These are phyloP conservation scores for Scomber scombrus DNA, from an alignment of 2,113 vertebrate genomes.

Conservation along the genomic window DNA sequence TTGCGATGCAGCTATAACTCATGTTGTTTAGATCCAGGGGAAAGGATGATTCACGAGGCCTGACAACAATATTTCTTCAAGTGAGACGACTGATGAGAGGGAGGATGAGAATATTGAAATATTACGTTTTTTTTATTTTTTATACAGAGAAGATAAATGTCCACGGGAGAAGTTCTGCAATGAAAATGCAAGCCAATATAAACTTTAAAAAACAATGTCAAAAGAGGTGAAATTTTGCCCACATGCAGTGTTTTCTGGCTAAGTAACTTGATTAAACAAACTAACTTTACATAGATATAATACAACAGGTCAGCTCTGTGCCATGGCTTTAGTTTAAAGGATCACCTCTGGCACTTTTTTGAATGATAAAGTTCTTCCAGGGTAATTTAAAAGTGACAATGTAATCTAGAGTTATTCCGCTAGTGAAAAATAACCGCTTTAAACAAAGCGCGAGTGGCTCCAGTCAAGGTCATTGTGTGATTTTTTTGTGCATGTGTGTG, in stretches of 20 bases:
- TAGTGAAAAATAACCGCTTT: constrained; percentile 47
- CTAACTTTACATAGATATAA: constrained; percentile 26
- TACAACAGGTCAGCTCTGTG: constrained; percentile 44
- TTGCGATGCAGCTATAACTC: constrained; percentile 12
- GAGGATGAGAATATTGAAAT: background rate
- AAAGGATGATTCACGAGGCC: constrained; percentile 42
- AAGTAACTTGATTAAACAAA: constrained; percentile 57
- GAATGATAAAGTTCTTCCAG: constrained; percentile 60
- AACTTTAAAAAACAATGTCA: background rate
- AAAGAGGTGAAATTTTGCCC: constrained; percentile 19
- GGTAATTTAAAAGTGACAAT: constrained; percentile 71
- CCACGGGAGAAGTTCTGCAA: background rate
- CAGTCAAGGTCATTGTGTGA: constrained; percentile 64
- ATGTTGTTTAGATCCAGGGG: constrained; percentile 55
- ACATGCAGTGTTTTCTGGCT: constrained; percentile 13
- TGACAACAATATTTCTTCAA: constrained; percentile 18
- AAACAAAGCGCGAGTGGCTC: constrained; percentile 45
- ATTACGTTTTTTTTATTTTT: background rate
- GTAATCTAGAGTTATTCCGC: constrained; percentile 54
- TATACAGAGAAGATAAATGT: background rate
- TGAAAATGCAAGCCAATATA: background rate
- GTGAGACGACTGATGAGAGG: background rate
- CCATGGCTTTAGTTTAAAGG: constrained; percentile 67
- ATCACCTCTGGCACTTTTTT: constrained; percentile 47
- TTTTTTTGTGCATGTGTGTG: constrained; percentile 12